Base-by-base conservation (phyloP, 2,888 invertebrate species). In the Lacanobia wlatinum region DNA sequence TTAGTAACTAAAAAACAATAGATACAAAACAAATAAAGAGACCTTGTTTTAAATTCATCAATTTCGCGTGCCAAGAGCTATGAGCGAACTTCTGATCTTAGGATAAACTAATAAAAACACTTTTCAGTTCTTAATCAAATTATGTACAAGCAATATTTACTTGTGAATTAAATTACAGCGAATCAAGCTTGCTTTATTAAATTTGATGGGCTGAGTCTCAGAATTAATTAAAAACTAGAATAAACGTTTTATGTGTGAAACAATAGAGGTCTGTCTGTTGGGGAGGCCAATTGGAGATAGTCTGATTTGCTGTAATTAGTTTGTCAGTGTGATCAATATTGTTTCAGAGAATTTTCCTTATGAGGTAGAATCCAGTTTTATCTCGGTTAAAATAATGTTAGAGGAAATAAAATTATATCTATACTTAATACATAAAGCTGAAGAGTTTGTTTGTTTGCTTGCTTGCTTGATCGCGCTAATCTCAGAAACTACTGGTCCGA, bases 101-200 rank as follows among this genome's bases (percentile, higher is more conserved):
- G 59, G 69, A 77, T 80, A 77, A 81, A 76, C 78, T 74, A 81
- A 82, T 81, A 74, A 84, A 84, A 85, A 85, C 77, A 81, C 76
- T 85, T 83, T 82, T 76, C 81, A 74, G 66, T 75, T 82, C 64
- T 75, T 86, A 81, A 87, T 86, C 76, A 84, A 88, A 84, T 88
- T 80, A 86, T 80, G 70, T 80, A 82, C 73, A 78, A 85, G 84
- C 80, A 85, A 84, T 86, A 83, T 86, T 87, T 84, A 87, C 80
- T 84, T 78, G 66, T 72, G 72, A 87, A 85, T 86, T 84, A 81
- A 83, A 84, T 83, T 78, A 77, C 60, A 76, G 38, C 50, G 74
- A 82, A 82, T 84, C 67, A 84, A 78, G 73, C 70, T 68, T 60
- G 65, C 60, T 85, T 84, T 77, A 79, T 85, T 76, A 75, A 81